phyloP scores from a whole-genome alignment of 2,888 invertebrate species.

The Vesta saturnalis region DNA sequence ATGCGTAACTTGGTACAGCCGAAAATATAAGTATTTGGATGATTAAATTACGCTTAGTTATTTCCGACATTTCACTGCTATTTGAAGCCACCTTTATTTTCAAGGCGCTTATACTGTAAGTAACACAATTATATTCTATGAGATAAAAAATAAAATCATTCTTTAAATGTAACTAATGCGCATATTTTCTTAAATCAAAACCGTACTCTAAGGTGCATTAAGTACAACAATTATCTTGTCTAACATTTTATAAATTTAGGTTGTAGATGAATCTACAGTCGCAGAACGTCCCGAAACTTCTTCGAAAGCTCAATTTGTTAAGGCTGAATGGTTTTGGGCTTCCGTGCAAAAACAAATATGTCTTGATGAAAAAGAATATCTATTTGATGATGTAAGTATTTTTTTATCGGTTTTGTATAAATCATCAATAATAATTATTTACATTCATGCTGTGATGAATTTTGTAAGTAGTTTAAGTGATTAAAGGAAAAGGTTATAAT shows the following conservation, averaged over 20 bases:
- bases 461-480: slow-evolving; percentile 3
- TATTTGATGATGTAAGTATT: slow-evolving; percentile 82
- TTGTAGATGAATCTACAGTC: slow-evolving; percentile 83
- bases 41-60: too few relatives aligned
- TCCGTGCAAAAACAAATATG: slow-evolving; percentile 96
- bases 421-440: neutral
- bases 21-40: too few relatives aligned
- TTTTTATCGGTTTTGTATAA: neutral
- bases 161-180: neutral
- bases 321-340: slow-evolving; percentile 98
- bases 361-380: slow-evolving; percentile 90
- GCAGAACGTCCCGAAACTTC: slow-evolving; percentile 73
- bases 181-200: too few relatives aligned
- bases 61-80: too few relatives aligned
- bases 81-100: too few relatives aligned
- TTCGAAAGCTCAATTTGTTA: slow-evolving; percentile 78
- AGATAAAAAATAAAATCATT: too few relatives aligned
- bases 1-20: too few relatives aligned
- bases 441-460: neutral
- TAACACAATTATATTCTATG: too few relatives aligned
- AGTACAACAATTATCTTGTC: slow-evolving; percentile 18
- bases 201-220: neutral
- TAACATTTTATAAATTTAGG: slow-evolving; percentile 66
- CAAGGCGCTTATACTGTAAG: too few relatives aligned
- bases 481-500: too few relatives aligned